These are phyloP conservation scores for Neodiprion pinetum DNA, from an alignment of 1,140 invertebrate species.

Conservation along the genomic window DNA sequence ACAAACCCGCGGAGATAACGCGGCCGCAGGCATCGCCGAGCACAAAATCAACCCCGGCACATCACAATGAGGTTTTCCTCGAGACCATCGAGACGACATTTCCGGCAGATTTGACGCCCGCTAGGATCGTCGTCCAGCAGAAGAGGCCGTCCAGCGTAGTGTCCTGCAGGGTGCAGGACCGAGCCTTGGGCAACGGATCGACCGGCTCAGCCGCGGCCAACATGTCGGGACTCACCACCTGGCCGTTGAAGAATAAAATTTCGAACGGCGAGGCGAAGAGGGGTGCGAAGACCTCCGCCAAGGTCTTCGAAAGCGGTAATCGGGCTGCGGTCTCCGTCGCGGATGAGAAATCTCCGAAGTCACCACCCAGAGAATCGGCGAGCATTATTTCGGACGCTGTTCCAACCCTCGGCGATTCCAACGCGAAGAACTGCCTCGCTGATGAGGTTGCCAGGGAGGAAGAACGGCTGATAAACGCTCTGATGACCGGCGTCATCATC, in stretches of 20 bases:
- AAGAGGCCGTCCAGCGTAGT: conserved; percentile 44
- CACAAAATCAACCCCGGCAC: conserved; percentile 50
- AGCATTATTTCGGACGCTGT: conserved; percentile 17
- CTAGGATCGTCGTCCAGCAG: conserved; percentile 41
- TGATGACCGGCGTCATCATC: conserved; percentile 77
- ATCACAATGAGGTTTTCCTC: conserved; percentile 59
- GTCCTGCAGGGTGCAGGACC: conserved; percentile 28
- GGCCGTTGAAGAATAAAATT: conserved; percentile 71
- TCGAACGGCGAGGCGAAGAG: conserved; percentile 40
- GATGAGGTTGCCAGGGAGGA: conserved; percentile 80
- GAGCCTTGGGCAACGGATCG: conserved; percentile 30
- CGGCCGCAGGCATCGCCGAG: conserved; percentile 68
- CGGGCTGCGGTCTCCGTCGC: conserved; percentile 46
- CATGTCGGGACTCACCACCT: conserved; percentile 61
- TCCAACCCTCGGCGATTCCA: conserved; percentile 34
- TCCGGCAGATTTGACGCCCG: conserved; percentile 54
- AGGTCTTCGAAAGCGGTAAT: conserved; percentile 28
- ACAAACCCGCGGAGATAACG: conserved; percentile 64
- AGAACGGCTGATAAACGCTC: conserved; percentile 77
- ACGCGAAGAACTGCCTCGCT: conserved; percentile 51
- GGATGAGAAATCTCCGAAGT: conserved; percentile 49
- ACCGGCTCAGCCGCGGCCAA: conserved; percentile 2
- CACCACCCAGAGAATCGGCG: conserved; percentile 17
- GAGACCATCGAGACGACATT: conserved; percentile 65
- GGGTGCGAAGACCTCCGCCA: conserved; percentile 27